Conservation (phyloP, 2,113 vertebrate genomes). For the Gulo gulo region DNA sequence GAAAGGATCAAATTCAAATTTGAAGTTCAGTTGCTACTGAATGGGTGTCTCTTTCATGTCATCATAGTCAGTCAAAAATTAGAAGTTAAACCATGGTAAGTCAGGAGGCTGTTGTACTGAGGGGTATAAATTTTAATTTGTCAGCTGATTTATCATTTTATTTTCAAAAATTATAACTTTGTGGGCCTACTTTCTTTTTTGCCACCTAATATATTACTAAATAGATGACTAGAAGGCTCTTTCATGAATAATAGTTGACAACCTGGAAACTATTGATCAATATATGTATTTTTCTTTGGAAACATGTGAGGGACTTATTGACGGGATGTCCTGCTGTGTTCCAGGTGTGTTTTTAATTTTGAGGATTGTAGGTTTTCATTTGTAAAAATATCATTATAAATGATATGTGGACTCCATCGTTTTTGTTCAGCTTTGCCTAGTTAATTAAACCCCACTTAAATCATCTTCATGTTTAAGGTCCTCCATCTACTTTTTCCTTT, state of each 20-base stretch:
- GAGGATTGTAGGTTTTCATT: background rate
- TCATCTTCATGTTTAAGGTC: background rate
- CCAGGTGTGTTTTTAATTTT: background rate
- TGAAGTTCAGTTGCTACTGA: background rate
- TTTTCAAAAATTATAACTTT: background rate
- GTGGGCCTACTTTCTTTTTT: background rate
- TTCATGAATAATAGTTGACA: background rate
- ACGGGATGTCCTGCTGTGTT: background rate
- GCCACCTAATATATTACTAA: background rate
- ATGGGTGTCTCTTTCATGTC: background rate
- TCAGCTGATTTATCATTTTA: background rate
- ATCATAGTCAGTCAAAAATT: background rate
- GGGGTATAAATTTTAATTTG: background rate
- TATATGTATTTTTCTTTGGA: background rate
- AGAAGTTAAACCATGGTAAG: background rate
- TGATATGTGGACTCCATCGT: background rate
- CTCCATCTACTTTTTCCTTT: background rate
- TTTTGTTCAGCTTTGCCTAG: background rate
- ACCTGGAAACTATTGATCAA: conserved; percentile 1
- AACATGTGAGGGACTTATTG: background rate
- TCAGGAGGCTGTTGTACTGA: background rate
- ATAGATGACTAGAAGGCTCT: background rate
- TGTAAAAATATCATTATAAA: background rate
- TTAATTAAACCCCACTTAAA: conserved; percentile 22
- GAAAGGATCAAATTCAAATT: background rate